These are phyloP conservation scores for Drosophila hamatofila DNA, from an alignment of 2,888 invertebrate genomes.

Conservation along the genomic window DNA sequence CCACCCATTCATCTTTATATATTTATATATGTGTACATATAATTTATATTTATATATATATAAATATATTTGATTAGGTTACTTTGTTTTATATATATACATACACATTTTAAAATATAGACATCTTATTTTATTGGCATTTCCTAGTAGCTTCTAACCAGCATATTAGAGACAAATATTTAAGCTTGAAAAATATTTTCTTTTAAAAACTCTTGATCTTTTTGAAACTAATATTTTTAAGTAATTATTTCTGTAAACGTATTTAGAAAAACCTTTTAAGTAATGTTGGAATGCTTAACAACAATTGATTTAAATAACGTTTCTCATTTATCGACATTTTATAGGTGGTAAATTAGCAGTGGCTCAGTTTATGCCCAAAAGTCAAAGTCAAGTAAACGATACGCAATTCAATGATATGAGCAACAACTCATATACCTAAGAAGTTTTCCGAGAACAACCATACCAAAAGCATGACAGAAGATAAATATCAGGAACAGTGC, in stretches of 20 bases:
- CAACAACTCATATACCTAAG: slow-evolving; percentile 72
- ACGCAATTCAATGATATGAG: slow-evolving; percentile 78
- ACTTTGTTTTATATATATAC: slow-evolving; percentile 25
- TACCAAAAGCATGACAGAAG: slow-evolving; percentile 68
- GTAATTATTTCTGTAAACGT: slow-evolving; percentile 49
- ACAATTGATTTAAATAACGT: slow-evolving; percentile 76
- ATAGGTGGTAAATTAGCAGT: slow-evolving; percentile 83
- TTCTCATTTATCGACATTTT: slow-evolving; percentile 83
- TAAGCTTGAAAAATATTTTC: slow-evolving; percentile 34
- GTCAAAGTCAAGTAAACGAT: slow-evolving; percentile 80
- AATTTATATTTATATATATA: neutral
- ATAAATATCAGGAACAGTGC: slow-evolving; percentile 68
- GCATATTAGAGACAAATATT: slow-evolving; percentile 46
- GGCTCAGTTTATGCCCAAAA: slow-evolving; percentile 79
- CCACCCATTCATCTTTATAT: slow-evolving; percentile 11
- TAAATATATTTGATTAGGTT: slow-evolving; percentile 36
- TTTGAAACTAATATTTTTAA: slow-evolving; percentile 42
- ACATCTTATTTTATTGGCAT: slow-evolving; percentile 42
- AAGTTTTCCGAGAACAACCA: slow-evolving; percentile 77
- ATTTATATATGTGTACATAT: neutral
- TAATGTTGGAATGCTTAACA: slow-evolving; percentile 53
- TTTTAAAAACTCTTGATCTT: slow-evolving; percentile 26
- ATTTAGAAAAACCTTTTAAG: slow-evolving; percentile 60
- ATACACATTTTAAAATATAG: slow-evolving; percentile 13
- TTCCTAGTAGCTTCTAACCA: slow-evolving; percentile 57